A percentile compares a stretch with the other conserved stretches of the same genome.
Evolutionary conservation across 2,113 vertebrate species (phyloP).

Genomic region (Castor canadensis): DNA sequence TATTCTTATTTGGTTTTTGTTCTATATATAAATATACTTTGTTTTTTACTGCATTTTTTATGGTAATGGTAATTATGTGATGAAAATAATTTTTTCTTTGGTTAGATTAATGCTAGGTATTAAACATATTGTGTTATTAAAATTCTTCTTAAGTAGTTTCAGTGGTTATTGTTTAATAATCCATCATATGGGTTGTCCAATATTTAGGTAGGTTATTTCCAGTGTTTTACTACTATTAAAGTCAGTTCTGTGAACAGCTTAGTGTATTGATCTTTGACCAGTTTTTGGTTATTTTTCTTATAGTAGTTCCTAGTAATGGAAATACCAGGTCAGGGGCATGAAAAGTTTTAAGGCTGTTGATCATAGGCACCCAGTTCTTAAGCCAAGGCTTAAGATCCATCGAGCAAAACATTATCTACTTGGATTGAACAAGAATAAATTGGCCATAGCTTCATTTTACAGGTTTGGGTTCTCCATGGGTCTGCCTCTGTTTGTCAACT

Average conservation of each 20-base stretch:
- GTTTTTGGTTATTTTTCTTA: conserved; percentile 27
- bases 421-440: background rate
- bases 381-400: background rate
- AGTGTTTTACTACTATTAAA: background rate
- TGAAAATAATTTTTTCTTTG: background rate
- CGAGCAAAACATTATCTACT: background rate
- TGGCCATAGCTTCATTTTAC: conserved; percentile 4
- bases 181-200: background rate
- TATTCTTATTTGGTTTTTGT: conserved; percentile 10
- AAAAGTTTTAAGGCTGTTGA: conserved; percentile 43
- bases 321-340: background rate
- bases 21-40: background rate
- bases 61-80: background rate
- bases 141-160: conserved; percentile 19
- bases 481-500: background rate
- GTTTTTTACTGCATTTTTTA: background rate
- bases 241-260: conserved; percentile 12
- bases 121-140: conserved; percentile 2
- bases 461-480: background rate
- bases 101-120: conserved; percentile 11
- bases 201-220: background rate
- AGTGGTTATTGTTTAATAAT: background rate
- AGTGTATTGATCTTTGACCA: conserved; percentile 31
- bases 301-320: conserved; percentile 6
- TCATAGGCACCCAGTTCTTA: background rate